Base-by-base conservation (phyloP, 2,888 invertebrate species). In the Diaprepes abbreviatus region DNA sequence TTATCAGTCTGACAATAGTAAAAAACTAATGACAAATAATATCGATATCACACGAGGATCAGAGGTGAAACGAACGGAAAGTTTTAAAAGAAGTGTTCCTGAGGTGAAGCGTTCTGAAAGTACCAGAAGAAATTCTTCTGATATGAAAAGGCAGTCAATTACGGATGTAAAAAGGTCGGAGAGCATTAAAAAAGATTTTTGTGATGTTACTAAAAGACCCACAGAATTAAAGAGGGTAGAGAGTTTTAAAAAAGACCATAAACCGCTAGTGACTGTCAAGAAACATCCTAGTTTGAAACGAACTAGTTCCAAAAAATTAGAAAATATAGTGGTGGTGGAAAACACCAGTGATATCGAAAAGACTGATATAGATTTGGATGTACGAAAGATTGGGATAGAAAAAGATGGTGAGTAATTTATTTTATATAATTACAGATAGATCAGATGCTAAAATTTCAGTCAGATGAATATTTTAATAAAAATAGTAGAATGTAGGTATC, bases 1-100 rank as follows among this genome's bases (percentile, higher is more conserved):
- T 60, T 85, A 83, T 71, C 84, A 84, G 71, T 84, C 84, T 3
- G 62, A 71, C n/a, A 73, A 73, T 57, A 31, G 55, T 28, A 72
- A 70, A 52, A 72, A 43, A 17, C 55, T 9, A 45, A 24, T 12
- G 67, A 74, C 52, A 66, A 14, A 19, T 35, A 14, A 19, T 24
- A 48, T 17, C 17, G 48, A 63, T 40, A 1, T 17, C 3, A 24
- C 48, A 12, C 16, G 7, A 54, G 54, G 35, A 4, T n/a, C 54
- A 2, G 54, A 35, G 9, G 21, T 54, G 1, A 54, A 35, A 35
- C 17, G 36, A 9, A 36, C 17, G 12, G 54, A 54, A 5, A 54
- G 54, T 35, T 54, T 54, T 36, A 54, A 36, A 35, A 35, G 54
- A 35, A 54, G n/a, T 10, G 3, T 5, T 1, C 0, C 50, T 10